These are phyloP conservation scores for Epizoanthus illoricatus DNA, from an alignment of 92 coral and sea anemone species.

Conservation along the genomic window DNA sequence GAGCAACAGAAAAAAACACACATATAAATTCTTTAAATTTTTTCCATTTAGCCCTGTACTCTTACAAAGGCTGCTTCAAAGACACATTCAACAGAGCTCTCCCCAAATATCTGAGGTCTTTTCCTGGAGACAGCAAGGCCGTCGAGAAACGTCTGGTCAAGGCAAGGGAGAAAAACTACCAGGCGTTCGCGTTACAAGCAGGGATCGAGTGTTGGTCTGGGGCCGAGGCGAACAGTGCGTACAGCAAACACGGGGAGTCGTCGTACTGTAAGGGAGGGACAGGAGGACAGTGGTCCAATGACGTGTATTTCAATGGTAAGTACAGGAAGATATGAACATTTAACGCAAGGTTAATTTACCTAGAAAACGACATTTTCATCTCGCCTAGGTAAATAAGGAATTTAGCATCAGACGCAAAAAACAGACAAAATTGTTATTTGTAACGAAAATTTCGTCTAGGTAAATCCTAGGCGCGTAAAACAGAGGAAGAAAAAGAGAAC, in stretches of 20 bases:
- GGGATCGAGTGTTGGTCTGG: slow-evolving; percentile 39
- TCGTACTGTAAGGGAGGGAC: slow-evolving; percentile 24
- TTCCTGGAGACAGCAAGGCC: slow-evolving; percentile 4
- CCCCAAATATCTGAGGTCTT: slow-evolving; percentile 16
- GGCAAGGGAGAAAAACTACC: slow-evolving; percentile 31
- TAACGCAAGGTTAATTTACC: too few relatives aligned
- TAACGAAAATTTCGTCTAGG: too few relatives aligned
- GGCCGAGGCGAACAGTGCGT: slow-evolving; percentile 2
- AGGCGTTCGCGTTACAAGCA: slow-evolving; percentile 32
- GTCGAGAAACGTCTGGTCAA: slow-evolving; percentile 26
- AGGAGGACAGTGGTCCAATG: slow-evolving; percentile 26
- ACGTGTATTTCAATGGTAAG: slow-evolving; percentile 34
- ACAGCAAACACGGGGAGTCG: slow-evolving; percentile 16
- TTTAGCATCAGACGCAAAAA: too few relatives aligned
- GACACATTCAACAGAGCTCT: slow-evolving; percentile 17
- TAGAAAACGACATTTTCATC: too few relatives aligned
- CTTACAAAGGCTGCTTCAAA: slow-evolving; percentile 39
- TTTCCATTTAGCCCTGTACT: not conserved
- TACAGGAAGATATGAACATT: not conserved
- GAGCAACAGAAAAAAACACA: not conserved
- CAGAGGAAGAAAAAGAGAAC: too few relatives aligned
- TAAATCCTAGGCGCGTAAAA: too few relatives aligned
- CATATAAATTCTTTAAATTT: not conserved
- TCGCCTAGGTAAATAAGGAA: too few relatives aligned
- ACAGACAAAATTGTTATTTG: too few relatives aligned